phyloP scores from a whole-genome alignment of 2,888 invertebrate genomes.

The Strigamia maritima region DNA sequence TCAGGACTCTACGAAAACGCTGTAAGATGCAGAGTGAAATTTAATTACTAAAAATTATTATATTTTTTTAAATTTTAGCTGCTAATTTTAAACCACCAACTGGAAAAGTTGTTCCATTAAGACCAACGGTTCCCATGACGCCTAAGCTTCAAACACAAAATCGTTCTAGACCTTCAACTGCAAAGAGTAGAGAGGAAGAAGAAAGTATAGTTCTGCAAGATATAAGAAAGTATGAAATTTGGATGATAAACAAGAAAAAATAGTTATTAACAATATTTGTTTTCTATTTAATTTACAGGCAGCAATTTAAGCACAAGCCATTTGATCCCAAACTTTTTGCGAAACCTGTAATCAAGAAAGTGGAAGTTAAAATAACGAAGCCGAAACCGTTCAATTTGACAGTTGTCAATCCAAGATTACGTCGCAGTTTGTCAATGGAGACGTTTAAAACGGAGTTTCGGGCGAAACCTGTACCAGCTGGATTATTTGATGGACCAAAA shows the following conservation, averaged over 20 bases:
- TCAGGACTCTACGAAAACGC: constrained; percentile 50
- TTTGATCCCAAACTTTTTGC: constrained; percentile 62
- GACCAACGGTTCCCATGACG: constrained; percentile 48
- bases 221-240: constrained; percentile 57
- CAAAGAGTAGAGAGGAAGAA: constrained; percentile 61
- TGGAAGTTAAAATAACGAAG: constrained; percentile 60
- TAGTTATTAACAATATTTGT: neutral
- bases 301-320: constrained; percentile 66
- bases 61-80: neutral
- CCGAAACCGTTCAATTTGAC: constrained; percentile 66
- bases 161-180: constrained; percentile 58
- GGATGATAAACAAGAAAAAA: neutral
- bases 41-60: neutral
- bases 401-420: constrained; percentile 51
- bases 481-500: constrained; percentile 55
- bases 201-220: constrained; percentile 65
- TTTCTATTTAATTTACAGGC: constrained; percentile 49
- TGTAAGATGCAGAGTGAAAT: neutral
- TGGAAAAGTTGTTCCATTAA: neutral
- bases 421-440: neutral
- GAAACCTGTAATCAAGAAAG: constrained; percentile 56
- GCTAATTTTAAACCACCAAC: neutral
- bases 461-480: constrained; percentile 64
- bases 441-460: constrained; percentile 51
- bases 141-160: constrained; percentile 55